phyloP scores from a whole-genome alignment of 2,113 vertebrate genomes.

The Numida meleagris region DNA sequence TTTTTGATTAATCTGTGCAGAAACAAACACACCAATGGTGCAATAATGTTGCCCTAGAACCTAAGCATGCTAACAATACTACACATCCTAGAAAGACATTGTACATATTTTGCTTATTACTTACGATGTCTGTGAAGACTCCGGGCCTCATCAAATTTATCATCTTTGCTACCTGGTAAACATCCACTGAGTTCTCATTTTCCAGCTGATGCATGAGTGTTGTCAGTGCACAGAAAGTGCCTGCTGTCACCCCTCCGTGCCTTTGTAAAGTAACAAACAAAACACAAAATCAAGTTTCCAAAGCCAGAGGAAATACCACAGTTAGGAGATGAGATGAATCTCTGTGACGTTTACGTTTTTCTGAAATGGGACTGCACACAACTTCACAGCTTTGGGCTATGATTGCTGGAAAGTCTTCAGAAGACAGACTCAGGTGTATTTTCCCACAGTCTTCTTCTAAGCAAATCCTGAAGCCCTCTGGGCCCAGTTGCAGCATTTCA shows the following conservation, averaged over 20 bases:
- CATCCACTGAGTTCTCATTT: constrained; percentile 86
- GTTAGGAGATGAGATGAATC: background rate
- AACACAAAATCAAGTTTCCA: background rate
- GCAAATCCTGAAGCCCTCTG: background rate
- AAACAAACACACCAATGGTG: background rate
- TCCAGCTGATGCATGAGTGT: constrained; percentile 90
- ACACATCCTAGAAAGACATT: background rate
- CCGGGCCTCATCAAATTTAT: constrained; percentile 93
- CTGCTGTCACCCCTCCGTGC: constrained; percentile 90
- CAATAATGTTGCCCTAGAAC: background rate
- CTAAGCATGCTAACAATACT: background rate
- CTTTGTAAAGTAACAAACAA: constrained; percentile 69
- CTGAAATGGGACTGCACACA: background rate
- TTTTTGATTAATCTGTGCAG: background rate
- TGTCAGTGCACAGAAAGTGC: constrained; percentile 90
- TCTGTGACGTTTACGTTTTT: background rate
- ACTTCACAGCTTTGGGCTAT: background rate
- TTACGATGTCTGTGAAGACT: constrained; percentile 90
- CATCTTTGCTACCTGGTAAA: constrained; percentile 94
- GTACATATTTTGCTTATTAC: constrained; percentile 36
- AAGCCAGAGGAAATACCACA: background rate
- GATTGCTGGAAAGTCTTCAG: background rate
- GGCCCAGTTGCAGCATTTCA: background rate
- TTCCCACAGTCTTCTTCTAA: background rate
- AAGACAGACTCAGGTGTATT: background rate